phyloP scores from a whole-genome alignment of 2,888 invertebrate species.

The Rosalia funebris region DNA sequence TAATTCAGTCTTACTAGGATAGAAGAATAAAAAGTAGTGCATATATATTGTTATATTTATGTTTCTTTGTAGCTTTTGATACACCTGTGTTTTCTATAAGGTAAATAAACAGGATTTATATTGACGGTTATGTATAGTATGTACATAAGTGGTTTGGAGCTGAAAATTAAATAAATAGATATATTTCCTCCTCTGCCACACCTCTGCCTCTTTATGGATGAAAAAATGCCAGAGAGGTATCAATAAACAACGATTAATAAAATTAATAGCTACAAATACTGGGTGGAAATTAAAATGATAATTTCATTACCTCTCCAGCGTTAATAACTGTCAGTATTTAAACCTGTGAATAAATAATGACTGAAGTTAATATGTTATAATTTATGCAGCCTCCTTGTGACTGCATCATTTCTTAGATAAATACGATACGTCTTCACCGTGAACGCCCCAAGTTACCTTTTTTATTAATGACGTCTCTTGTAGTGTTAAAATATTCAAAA shows the following conservation, averaged over 20 bases:
- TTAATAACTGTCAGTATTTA: slow-evolving; percentile 30
- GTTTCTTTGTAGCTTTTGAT: too few species aligned
- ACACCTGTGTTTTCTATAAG: too few species aligned
- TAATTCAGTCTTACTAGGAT: too few species aligned
- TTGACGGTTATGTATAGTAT: neutral
- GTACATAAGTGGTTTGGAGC: neutral
- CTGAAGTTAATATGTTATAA: slow-evolving; percentile 41
- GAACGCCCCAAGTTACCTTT: slow-evolving; percentile 53
- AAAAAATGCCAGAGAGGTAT: slow-evolving; percentile 11
- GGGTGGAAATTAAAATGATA: slow-evolving; percentile 28
- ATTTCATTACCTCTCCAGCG: slow-evolving; percentile 24
- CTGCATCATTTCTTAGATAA: slow-evolving; percentile 55
- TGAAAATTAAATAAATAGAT: neutral
- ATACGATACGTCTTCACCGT: slow-evolving; percentile 51
- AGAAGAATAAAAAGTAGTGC: too few species aligned
- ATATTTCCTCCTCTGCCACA: slow-evolving; percentile 8
- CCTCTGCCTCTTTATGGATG: slow-evolving; percentile 5
- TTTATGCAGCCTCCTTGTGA: slow-evolving; percentile 50
- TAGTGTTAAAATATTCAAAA: slow-evolving; percentile 59
- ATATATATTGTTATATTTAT: too few species aligned
- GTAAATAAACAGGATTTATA: neutral
- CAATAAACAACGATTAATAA: slow-evolving; percentile 27
- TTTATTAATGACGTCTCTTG: slow-evolving; percentile 56
- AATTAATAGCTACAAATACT: slow-evolving; percentile 24
- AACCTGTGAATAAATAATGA: slow-evolving; percentile 35